Base-by-base conservation (phyloP, 1,140 invertebrate species). In the Anoplophora glabripennis region DNA sequence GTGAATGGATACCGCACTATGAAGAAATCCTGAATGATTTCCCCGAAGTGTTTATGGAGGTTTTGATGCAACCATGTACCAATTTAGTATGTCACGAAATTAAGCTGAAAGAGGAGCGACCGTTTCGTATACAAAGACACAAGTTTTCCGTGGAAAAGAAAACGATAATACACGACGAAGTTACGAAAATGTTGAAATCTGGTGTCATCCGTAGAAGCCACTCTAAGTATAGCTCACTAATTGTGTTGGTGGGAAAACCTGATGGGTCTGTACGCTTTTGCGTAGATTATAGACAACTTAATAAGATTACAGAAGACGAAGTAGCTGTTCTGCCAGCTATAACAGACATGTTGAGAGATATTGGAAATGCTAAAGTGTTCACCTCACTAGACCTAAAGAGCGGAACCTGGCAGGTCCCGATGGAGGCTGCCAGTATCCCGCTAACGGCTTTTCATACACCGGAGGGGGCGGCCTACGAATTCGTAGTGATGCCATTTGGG, bases 201-300 rank as follows among this genome's bases (percentile, higher is more conserved):
- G 42, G 61, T 1, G 54, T 63, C 1, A 57, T 78, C 0, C 45
- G 40, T n/a, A 47, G 38, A 11, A 69, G 63, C 10, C 53, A 52
- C 2, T 75, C 71, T 0, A 41, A 65, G 8, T 77, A 70, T 42
- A 64, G 67, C 0, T 69, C 67, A 37, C 73, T 73, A 0, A 61
- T 75, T 8, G 62, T 76, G 0, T 63, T 76, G 7, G 74, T 76
- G 1, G 67, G 62, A 18, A 76, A 77, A 52, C 66, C 67, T 11
- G 63, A 73, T 44, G 75, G 75, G 11, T 52, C 53, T 1, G 46
- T 66, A n/a, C 40, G 75, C 9, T 46, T 77, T 9, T 76, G 75
- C 45, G 66, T 77, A 0, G 75, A 78, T 52, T 77, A 64, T 51
- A 49, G 76, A 5, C 62, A 54, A 15, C 42, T 79, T n/a, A 79